Evolutionary conservation across 2,113 vertebrate species (phyloP).

Genomic region (Burhinus bistriatus): DNA sequence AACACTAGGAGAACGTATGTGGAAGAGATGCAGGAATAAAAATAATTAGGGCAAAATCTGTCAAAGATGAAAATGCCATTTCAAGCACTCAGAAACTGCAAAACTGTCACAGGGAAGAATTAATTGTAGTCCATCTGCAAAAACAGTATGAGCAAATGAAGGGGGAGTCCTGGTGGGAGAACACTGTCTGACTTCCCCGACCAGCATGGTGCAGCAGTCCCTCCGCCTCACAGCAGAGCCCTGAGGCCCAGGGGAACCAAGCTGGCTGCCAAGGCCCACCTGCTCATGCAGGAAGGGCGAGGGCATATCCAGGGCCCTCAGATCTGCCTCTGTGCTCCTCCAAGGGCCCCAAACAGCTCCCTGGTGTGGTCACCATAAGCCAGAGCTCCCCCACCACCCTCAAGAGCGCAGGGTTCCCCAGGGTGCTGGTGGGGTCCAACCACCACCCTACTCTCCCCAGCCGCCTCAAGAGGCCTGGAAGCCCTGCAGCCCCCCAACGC

Average conservation of each 20-base stretch:
- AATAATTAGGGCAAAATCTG: neutral
- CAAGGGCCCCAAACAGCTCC: neutral
- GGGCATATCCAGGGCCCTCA: neutral
- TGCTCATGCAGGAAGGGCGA: accelerated
- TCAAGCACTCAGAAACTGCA: neutral
- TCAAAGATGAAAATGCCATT: neutral
- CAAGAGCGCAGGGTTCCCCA: neutral
- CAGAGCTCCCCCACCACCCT: neutral
- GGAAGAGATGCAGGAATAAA: neutral
- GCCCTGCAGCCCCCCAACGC: neutral
- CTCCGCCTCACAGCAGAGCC: accelerated
- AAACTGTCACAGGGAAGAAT: neutral
- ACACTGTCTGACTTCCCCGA: neutral
- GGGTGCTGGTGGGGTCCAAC: too few relatives aligned
- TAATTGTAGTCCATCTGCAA: neutral
- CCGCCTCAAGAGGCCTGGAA: neutral
- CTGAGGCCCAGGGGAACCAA: neutral
- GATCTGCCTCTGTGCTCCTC: neutral
- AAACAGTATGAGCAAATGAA: neutral
- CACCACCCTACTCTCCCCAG: accelerated
- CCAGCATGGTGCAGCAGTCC: neutral
- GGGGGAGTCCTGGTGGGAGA: neutral
- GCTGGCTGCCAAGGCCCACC: neutral
- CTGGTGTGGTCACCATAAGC: neutral
- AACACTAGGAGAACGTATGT: neutral